A percentile compares a stretch with the other conserved stretches of the same genome.
phyloP scores from a whole-genome alignment of 2,113 vertebrate genomes.

The Grammomys dolichurus region DNA sequence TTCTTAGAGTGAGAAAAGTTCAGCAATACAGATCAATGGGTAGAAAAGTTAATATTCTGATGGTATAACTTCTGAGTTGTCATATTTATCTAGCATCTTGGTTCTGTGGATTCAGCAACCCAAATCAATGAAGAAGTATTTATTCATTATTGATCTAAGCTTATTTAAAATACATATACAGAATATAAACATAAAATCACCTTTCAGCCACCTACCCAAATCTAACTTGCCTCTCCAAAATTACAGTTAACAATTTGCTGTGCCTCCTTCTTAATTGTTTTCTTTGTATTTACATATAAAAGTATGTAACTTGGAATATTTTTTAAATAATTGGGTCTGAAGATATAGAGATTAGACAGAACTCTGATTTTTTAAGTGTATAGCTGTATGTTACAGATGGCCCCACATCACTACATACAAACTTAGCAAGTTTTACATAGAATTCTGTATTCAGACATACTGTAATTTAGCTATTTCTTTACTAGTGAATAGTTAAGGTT shows the following conservation, averaged over 20 bases:
- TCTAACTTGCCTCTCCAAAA: slow-evolving; percentile 40
- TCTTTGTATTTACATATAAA: not conserved
- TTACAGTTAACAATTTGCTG: not conserved
- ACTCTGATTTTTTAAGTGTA: not conserved
- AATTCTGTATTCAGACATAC: not conserved
- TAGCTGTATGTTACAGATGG: not conserved
- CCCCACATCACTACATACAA: not conserved
- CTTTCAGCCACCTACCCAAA: slow-evolving; percentile 20
- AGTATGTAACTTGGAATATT: not conserved
- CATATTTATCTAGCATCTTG: not conserved
- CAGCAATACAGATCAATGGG: not conserved
- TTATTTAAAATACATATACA: not conserved
- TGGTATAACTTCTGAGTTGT: not conserved
- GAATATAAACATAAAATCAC: not conserved
- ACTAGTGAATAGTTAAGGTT: not conserved
- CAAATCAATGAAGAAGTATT: slow-evolving; percentile 28
- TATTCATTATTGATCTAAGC: slow-evolving; percentile 26
- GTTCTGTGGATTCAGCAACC: slow-evolving; percentile 23
- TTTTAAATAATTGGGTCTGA: slow-evolving; percentile 15
- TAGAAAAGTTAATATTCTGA: slow-evolving; percentile 45
- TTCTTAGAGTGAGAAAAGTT: slow-evolving; percentile 52
- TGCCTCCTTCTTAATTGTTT: not conserved
- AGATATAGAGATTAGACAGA: slow-evolving; percentile 3
- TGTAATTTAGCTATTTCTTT: not conserved
- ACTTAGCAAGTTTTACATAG: not conserved